phyloP scores from a whole-genome alignment of 2,113 vertebrate genomes.

The Pseudorectes ferrugineus region DNA sequence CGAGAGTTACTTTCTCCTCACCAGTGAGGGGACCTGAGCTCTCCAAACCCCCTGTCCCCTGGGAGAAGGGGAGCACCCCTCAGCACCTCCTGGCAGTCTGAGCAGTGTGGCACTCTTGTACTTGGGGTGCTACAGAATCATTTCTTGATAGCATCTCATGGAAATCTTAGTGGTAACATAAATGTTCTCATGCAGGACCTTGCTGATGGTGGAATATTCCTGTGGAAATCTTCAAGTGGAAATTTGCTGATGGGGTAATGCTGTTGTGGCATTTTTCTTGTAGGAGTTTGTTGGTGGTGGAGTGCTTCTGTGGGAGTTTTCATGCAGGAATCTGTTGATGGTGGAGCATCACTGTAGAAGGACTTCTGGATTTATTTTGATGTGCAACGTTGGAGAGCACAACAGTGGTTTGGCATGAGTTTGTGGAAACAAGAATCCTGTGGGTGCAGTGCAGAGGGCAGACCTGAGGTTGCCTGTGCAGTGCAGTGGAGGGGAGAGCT shows the following conservation, averaged over 20 bases:
- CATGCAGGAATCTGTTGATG: not conserved
- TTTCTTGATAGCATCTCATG: not conserved
- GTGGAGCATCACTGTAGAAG: not conserved
- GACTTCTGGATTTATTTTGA: not conserved
- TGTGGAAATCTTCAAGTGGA: not conserved
- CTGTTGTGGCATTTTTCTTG: not conserved
- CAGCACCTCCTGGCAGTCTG: not conserved
- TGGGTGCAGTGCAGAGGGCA: not conserved
- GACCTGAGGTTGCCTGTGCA: not conserved
- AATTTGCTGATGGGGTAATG: not conserved
- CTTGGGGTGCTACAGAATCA: not conserved
- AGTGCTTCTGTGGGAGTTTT: not conserved
- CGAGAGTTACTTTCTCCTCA: not conserved
- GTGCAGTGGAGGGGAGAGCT: not conserved
- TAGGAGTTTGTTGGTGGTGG: not conserved
- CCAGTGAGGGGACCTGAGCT: not conserved
- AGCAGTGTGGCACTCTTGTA: not conserved
- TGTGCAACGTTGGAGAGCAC: not conserved
- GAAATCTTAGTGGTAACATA: not conserved
- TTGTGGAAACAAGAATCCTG: not conserved
- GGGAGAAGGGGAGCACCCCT: not conserved
- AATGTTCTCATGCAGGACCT: not conserved
- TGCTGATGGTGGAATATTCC: not conserved
- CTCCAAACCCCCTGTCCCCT: fast-evolving
- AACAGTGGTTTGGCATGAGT: not conserved